phyloP scores from a whole-genome alignment of 2,797 vertebrate species.

The Arvicola amphibius region DNA sequence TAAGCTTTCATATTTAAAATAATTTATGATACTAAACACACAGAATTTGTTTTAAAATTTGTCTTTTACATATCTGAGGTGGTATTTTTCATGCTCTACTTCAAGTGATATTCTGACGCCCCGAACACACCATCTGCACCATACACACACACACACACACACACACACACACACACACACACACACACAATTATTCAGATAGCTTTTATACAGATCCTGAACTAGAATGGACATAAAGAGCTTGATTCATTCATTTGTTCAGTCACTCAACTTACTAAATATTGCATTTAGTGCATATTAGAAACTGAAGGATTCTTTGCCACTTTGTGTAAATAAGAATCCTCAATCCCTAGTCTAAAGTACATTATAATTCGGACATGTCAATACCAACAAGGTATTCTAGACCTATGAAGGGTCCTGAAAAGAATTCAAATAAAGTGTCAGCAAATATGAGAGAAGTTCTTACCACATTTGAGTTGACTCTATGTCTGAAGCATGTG shows the following conservation, averaged over 20 bases:
- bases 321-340: not conserved
- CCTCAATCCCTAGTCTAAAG: not conserved
- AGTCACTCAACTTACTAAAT: conserved; percentile 3
- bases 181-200: not conserved
- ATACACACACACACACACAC: too few relatives aligned
- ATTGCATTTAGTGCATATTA: not conserved
- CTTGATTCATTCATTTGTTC: not conserved
- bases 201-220: not conserved
- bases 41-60: conserved; percentile 28
- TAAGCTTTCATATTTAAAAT: not conserved
- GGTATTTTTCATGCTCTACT: not conserved
- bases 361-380: not conserved
- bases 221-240: not conserved
- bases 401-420: not conserved
- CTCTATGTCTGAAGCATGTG: conserved; percentile 96
- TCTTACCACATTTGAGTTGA: conserved; percentile 92
- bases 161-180: too few relatives aligned
- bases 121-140: not conserved
- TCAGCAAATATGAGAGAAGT: not conserved
- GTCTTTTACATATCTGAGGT: not conserved
- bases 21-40: conserved; percentile 26
- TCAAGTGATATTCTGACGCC: not conserved
- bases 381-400: not conserved
- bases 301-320: not conserved
- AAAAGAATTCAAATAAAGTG: not conserved